Base-by-base conservation (phyloP, 2,113 vertebrate species). In the Sisor rabdophorus region DNA sequence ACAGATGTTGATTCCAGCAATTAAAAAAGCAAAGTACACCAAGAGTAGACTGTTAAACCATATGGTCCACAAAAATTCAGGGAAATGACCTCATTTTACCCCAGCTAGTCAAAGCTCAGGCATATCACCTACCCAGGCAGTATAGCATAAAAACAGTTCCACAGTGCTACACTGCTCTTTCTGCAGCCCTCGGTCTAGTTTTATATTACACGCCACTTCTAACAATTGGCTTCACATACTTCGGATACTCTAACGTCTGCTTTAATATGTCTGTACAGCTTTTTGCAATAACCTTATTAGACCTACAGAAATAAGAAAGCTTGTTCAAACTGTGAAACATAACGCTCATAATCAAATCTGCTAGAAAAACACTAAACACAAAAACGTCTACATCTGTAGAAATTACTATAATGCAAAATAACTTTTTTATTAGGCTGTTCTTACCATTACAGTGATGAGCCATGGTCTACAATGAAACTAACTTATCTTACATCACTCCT, bases 121-220 rank as follows among this genome's bases (percentile, higher is more conserved):
- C n/a, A n/a, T n/a, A n/a, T n/a, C n/a, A n/a, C n/a, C n/a, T n/a
- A n/a, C 77, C 69, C 53, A 71, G 26, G 28, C 24, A 78, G 69
- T 30, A 36, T 16, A 63, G 70, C 65, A 78, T 52, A 40, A 17
- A 54, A 20, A 79, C 71, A 73, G 60, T 58, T 74, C 74, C 68
- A 68, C 56, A n/a, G n/a, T 30, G 77, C 71, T 74, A 28, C 71
- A 60, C 4, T 1, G 28, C 56, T 61, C 36, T 78, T 65, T 50
- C 77, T 79, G 56, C 61, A n/a, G 19, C 32, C 58, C 28, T 68
- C 36, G 11, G 22, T 44, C 28, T 36, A 32, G 9, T 30, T 48
- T 54, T n/a, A 64, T 19, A 75, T 61, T 44, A 40, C 54, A 48
- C 52, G 30, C 30, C 40, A 47, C 71, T 58, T 58, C 19, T 19